phyloP scores from a whole-genome alignment of 2,797 vertebrate species.

The Siniperca scherzeri region DNA sequence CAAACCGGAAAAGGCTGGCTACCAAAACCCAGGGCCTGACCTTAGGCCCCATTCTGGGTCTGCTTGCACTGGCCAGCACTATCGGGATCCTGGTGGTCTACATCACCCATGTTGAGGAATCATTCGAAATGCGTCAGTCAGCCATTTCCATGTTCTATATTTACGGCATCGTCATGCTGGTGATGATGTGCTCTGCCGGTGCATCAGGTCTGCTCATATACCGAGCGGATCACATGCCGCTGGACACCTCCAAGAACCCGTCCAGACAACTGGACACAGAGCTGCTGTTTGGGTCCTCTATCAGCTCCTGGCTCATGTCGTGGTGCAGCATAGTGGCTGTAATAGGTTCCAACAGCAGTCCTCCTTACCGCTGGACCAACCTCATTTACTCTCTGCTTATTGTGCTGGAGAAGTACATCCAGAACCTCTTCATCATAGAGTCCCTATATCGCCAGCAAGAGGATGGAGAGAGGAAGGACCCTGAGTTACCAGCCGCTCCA shows the following conservation, averaged over 20 bases:
- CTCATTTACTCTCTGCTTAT: slow-evolving; percentile 91
- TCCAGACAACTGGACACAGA: slow-evolving; percentile 92
- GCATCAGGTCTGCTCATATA: slow-evolving; percentile 90
- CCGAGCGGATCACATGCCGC: slow-evolving; percentile 84
- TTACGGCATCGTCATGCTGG: slow-evolving; percentile 89
- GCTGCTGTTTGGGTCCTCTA: slow-evolving; percentile 92
- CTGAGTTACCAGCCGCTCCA: slow-evolving; percentile 66
- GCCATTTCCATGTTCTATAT: slow-evolving; percentile 94
- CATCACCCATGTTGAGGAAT: slow-evolving; percentile 90
- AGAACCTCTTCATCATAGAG: slow-evolving; percentile 97
- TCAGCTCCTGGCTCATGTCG: slow-evolving; percentile 95
- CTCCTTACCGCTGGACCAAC: slow-evolving; percentile 91
- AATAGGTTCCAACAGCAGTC: slow-evolving; percentile 81
- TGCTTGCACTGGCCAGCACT: slow-evolving; percentile 90
- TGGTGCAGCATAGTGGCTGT: slow-evolving; percentile 95
- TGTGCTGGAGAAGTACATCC: slow-evolving; percentile 93
- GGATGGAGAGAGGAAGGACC: slow-evolving; percentile 67
- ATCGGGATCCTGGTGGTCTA: slow-evolving; percentile 93
- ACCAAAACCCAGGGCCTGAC: slow-evolving; percentile 85
- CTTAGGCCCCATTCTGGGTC: slow-evolving; percentile 89
- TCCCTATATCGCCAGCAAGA: slow-evolving; percentile 90
- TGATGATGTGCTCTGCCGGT: slow-evolving; percentile 90
- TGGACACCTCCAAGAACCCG: slow-evolving; percentile 91
- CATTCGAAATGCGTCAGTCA: slow-evolving; percentile 85
- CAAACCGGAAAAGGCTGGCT: slow-evolving; percentile 80